Conservation (phyloP, 2,113 vertebrate species). For the Loxodonta africana region DNA sequence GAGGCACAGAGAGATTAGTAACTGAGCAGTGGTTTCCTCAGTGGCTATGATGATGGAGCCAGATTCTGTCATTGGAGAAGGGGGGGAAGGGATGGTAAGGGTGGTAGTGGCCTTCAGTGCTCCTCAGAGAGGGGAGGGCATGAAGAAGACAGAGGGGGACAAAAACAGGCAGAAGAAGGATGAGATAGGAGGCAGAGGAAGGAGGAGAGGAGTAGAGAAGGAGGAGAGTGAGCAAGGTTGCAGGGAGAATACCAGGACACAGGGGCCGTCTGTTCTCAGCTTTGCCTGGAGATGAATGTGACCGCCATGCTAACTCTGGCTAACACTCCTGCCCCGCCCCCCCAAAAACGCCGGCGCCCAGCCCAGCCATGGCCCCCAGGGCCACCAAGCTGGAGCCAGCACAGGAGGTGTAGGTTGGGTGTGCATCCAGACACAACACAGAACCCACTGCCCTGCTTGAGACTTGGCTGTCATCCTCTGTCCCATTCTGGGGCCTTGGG, state of each 20-base stretch:
- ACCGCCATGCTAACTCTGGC: conserved; percentile 83
- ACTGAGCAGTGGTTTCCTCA: neutral
- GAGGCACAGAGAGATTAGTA: neutral
- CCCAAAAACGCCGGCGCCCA: conserved; percentile 53
- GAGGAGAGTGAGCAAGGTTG: conserved; percentile 61
- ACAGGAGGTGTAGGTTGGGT: conserved; percentile 74
- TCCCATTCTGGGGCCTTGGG: conserved; percentile 57
- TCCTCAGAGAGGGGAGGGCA: neutral
- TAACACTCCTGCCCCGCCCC: conserved; percentile 66
- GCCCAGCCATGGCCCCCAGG: conserved; percentile 75
- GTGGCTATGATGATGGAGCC: neutral
- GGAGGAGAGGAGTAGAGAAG: conserved; percentile 43
- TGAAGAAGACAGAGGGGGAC: neutral
- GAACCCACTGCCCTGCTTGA: conserved; percentile 29
- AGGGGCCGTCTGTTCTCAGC: conserved; percentile 84
- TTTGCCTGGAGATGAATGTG: conserved; percentile 83
- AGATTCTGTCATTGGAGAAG: neutral
- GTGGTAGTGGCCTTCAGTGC: conserved; percentile 2
- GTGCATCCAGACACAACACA: conserved; percentile 79
- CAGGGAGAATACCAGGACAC: conserved; percentile 78
- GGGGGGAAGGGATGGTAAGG: neutral
- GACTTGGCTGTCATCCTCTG: conserved; percentile 64
- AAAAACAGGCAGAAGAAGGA: conserved; percentile 10
- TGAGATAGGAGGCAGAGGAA: neutral
- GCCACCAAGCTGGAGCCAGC: conserved; percentile 78